Evolutionary conservation across 2,888 invertebrate genomes (phyloP).

Genomic region (Harpagoxenus sublaevis): DNA sequence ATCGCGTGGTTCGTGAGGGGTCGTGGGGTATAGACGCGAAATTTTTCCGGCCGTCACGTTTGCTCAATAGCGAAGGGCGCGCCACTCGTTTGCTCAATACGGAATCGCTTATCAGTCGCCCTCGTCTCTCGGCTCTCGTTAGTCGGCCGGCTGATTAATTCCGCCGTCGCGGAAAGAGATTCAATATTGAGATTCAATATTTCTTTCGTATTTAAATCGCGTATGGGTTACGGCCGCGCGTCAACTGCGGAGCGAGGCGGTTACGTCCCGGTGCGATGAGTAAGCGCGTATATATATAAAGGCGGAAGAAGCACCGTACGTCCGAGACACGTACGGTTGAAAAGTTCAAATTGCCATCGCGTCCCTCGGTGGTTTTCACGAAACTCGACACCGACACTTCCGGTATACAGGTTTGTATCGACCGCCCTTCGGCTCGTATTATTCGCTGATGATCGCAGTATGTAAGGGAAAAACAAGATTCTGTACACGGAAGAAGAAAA

Average conservation of each 20-base stretch:
- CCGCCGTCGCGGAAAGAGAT: neutral
- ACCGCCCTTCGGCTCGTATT: slow-evolving; percentile 20
- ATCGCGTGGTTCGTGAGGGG: neutral
- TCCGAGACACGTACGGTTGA: slow-evolving; percentile 5
- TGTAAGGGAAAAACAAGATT: neutral
- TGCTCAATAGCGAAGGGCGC: slow-evolving; percentile 11
- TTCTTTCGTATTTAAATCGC: slow-evolving; percentile 40
- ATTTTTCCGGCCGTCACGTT: slow-evolving; percentile 26
- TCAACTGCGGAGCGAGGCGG: neutral
- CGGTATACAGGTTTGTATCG: slow-evolving; percentile 9
- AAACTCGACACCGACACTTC: slow-evolving; percentile 30
- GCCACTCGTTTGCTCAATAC: slow-evolving; percentile 13
- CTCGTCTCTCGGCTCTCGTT: slow-evolving; percentile 16
- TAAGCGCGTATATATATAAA: neutral
- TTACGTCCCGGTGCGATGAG: slow-evolving; percentile 19
- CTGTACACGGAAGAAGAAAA: no score
- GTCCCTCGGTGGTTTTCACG: slow-evolving; percentile 5
- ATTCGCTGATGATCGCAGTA: neutral
- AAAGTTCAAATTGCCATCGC: slow-evolving; percentile 2
- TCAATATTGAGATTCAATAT: slow-evolving; percentile 32
- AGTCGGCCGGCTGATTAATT: slow-evolving; percentile 38
- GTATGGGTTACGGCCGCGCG: neutral
- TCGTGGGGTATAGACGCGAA: neutral
- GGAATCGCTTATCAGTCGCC: slow-evolving; percentile 23
- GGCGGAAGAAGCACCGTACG: neutral